Evolutionary conservation across 2,113 vertebrate species (phyloP).

Genomic region (Himantopus leucocephalus): DNA sequence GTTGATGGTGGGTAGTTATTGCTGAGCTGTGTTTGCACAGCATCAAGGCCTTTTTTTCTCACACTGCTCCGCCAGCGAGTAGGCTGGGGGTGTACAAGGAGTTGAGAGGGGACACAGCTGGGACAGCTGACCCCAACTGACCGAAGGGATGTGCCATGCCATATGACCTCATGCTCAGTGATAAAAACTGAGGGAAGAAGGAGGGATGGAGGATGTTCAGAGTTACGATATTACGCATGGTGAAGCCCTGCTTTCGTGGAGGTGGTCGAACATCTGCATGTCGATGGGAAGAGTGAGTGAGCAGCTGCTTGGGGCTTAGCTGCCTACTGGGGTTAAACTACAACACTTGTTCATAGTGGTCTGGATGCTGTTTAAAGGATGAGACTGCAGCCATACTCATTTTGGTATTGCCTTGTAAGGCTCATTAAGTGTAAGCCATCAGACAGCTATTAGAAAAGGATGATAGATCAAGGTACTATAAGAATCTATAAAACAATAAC

Average conservation of each 20-base stretch:
- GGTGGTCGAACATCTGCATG: background rate
- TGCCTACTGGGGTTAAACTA: fast-evolving
- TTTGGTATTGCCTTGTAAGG: background rate
- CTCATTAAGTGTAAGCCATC: background rate
- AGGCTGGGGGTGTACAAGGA: background rate
- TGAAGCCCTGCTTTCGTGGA: background rate
- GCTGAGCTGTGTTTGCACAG: background rate
- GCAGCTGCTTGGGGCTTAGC: background rate
- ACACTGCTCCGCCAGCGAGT: fast-evolving
- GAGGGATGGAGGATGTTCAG: background rate
- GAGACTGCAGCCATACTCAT: background rate
- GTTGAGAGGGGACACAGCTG: background rate
- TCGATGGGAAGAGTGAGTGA: background rate
- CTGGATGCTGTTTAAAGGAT: background rate
- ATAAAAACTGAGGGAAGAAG: background rate
- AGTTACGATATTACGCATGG: fast-evolving
- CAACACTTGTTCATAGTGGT: background rate
- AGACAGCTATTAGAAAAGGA: background rate
- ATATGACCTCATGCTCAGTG: background rate
- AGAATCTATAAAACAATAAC: background rate
- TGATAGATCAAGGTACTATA: background rate
- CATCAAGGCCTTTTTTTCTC: background rate
- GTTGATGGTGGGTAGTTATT: background rate
- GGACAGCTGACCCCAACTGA: background rate
- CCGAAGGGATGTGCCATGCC: background rate